phyloP scores from a whole-genome alignment of 2,113 vertebrate genomes.

The Accipiter virgatus region DNA sequence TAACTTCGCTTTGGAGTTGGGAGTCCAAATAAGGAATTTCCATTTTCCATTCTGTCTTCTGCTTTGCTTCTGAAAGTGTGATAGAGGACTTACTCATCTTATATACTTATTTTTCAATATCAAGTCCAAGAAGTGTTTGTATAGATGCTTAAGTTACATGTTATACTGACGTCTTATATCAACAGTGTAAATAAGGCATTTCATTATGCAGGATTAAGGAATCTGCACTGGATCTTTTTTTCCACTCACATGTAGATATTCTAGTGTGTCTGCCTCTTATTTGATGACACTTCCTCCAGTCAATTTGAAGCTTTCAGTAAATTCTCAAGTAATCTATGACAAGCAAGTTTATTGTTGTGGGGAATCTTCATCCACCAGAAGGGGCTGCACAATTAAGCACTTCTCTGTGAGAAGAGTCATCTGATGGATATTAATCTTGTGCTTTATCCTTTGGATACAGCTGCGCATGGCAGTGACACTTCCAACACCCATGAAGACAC shows the following conservation, averaged over 20 bases:
- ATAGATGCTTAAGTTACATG: not conserved
- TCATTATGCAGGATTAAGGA: not conserved
- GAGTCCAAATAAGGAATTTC: not conserved
- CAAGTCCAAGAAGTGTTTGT: not conserved
- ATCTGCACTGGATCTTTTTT: not conserved
- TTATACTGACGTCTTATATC: not conserved
- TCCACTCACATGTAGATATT: not conserved
- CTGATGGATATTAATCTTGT: not conserved
- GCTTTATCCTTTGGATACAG: not conserved
- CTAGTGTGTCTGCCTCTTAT: not conserved
- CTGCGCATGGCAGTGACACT: fast-evolving
- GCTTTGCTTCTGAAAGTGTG: not conserved
- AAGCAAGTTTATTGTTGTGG: not conserved
- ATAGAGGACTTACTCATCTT: not conserved
- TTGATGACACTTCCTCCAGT: not conserved
- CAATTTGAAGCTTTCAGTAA: not conserved
- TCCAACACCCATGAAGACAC: not conserved
- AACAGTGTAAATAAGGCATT: not conserved
- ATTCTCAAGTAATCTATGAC: not conserved
- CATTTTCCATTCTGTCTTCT: not conserved
- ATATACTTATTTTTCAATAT: not conserved
- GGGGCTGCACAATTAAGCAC: not conserved
- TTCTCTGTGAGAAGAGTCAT: not conserved
- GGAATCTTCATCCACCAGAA: not conserved
- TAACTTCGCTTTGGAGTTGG: not conserved